These are phyloP conservation scores for Pempheris klunzingeri DNA, from an alignment of 2,797 vertebrate species.

Conservation along the genomic window DNA sequence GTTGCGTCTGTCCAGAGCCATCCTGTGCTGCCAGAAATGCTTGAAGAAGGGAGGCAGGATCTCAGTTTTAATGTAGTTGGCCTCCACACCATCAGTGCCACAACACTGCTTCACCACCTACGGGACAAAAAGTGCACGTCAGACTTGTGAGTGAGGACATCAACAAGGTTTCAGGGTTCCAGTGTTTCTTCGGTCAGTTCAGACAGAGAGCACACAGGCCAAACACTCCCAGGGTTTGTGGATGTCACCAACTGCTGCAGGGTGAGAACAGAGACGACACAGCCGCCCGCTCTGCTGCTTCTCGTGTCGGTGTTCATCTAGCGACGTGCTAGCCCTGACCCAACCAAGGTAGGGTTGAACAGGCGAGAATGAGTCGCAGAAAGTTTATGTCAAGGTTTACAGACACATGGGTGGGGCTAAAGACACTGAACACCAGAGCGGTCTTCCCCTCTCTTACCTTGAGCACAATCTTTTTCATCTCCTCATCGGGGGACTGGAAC, in stretches of 20 bases:
- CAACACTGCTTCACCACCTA: conserved; percentile 99
- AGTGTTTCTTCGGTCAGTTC: not conserved
- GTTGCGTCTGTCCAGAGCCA: conserved; percentile 98
- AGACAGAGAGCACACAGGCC: not conserved
- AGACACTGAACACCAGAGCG: not conserved
- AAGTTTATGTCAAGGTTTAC: not conserved
- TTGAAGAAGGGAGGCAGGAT: conserved; percentile 99
- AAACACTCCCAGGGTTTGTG: not conserved
- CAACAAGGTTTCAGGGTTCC: no score
- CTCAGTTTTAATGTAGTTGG: conserved; percentile 99
- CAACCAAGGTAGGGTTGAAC: conserved; percentile 52
- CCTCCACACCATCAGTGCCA: conserved; percentile 98
- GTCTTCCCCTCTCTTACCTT: conserved; percentile 85
- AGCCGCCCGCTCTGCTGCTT: conserved; percentile 39
- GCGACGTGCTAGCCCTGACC: conserved; percentile 68
- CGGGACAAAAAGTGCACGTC: conserved; percentile 3
- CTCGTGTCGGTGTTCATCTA: conserved; percentile 69
- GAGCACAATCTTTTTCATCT: conserved; percentile 99
- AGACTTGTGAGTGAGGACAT: not conserved
- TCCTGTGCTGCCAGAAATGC: conserved; percentile 99
- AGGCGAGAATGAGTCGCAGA: conserved; percentile 74
- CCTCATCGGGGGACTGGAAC: conserved; percentile 99
- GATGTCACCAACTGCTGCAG: conserved; percentile 71
- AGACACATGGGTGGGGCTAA: not conserved
- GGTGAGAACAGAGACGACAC: conserved; percentile 63